These are phyloP conservation scores for Nesospiza acunhae DNA, from an alignment of 2,113 vertebrate genomes.

Conservation along the genomic window DNA sequence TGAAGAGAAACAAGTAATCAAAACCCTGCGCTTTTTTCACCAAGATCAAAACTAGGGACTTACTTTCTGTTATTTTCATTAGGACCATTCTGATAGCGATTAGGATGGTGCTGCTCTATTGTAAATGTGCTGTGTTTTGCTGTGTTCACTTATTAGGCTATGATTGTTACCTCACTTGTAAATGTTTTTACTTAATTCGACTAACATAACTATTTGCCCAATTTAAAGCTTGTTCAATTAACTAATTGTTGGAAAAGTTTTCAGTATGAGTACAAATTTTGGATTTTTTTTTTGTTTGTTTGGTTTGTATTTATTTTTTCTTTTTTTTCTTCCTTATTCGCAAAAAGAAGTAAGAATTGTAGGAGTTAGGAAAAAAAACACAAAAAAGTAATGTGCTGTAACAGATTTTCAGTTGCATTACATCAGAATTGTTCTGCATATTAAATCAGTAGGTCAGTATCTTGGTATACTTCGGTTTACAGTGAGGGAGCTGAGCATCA, in stretches of 20 bases:
- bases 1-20: not conserved
- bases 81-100: not conserved
- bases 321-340: not conserved
- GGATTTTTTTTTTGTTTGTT: rapidly evolving
- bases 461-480: not conserved
- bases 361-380: not conserved
- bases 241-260: not conserved
- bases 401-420: not conserved
- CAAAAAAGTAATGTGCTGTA: not conserved
- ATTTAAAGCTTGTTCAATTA: not conserved
- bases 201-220: not conserved
- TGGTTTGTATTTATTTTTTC: not conserved
- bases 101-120: not conserved
- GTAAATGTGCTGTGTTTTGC: not conserved
- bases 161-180: not conserved
- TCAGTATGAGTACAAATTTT: not conserved
- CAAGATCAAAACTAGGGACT: not conserved
- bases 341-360: not conserved
- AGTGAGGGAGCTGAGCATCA: not conserved
- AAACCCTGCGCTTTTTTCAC: not conserved
- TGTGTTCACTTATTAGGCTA: not conserved
- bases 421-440: not conserved
- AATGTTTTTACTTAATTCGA: not conserved
- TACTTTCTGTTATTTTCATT: not conserved
- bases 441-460: not conserved